Evolutionary conservation across 2,888 invertebrate genomes (phyloP).

Genomic region (Andrena bucephala): DNA sequence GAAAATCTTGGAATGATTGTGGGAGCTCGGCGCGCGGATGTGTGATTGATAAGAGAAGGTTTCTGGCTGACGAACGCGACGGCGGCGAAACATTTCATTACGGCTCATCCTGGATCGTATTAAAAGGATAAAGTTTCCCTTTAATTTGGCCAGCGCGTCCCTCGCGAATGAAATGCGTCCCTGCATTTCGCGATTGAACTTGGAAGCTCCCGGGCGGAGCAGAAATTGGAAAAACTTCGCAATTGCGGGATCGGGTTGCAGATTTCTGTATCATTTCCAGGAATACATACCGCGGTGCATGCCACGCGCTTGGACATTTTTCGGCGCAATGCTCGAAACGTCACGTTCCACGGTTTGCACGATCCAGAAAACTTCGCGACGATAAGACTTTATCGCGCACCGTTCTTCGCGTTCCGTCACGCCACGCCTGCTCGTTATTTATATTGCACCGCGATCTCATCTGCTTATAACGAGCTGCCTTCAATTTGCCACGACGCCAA

Average conservation of each 20-base stretch:
- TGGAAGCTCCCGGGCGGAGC: too few species aligned
- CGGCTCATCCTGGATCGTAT: neutral
- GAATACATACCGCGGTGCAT: too few species aligned
- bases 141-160: neutral
- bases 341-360: neutral
- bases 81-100: neutral
- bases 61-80: neutral
- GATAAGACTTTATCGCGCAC: neutral
- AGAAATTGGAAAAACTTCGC: too few species aligned
- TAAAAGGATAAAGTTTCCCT: neutral
- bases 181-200: too few species aligned
- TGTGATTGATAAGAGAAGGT: neutral
- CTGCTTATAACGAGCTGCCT: neutral
- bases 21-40: neutral
- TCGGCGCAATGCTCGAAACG: neutral
- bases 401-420: neutral
- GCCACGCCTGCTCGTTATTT: neutral
- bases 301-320: too few species aligned
- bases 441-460: neutral
- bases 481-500: neutral
- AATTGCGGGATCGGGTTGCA: too few species aligned
- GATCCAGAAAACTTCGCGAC: neutral
- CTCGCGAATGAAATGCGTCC: too few species aligned
- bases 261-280: too few species aligned
- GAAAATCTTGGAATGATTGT: neutral